phyloP scores from a whole-genome alignment of 2,113 vertebrate genomes.

The Grus americana region DNA sequence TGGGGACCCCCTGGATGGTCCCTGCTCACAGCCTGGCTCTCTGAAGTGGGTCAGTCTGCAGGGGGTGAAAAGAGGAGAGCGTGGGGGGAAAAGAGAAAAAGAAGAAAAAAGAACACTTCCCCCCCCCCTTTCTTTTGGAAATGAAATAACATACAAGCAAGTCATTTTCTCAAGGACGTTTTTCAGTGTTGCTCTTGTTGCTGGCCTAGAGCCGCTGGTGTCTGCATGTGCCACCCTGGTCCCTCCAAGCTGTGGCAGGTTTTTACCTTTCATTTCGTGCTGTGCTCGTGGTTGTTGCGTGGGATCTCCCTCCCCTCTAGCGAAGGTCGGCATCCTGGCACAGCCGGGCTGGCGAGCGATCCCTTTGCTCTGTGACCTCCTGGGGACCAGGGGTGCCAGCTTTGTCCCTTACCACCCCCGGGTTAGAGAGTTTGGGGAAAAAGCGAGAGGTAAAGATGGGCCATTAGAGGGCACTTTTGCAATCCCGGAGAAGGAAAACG shows the following conservation, averaged over 20 bases:
- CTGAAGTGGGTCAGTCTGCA: not conserved
- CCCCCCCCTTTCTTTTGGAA: not conserved
- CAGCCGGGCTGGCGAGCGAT: not conserved
- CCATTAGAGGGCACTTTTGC: slow-evolving; percentile 75
- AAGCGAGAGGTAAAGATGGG: not conserved
- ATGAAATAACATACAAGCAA: not conserved
- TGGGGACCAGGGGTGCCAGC: not conserved
- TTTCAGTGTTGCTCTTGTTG: not conserved
- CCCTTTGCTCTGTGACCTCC: not conserved
- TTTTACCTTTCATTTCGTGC: not conserved
- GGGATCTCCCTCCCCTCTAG: not conserved
- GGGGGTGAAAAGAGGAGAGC: not conserved
- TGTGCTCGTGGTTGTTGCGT: accelerated
- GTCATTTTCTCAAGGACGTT: not conserved
- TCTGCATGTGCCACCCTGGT: no score
- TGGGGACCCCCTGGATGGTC: not conserved
- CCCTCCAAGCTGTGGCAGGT: not conserved
- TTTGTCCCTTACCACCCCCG: not conserved
- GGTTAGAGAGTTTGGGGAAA: not conserved
- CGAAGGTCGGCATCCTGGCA: not conserved
- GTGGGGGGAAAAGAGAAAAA: not conserved
- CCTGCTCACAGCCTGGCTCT: not conserved
- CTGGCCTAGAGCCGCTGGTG: no score
- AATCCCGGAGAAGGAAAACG: slow-evolving; percentile 53
- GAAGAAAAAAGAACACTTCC: not conserved